Conservation (phyloP, 2,888 invertebrate genomes). For the Tanypteryx hageni region DNA sequence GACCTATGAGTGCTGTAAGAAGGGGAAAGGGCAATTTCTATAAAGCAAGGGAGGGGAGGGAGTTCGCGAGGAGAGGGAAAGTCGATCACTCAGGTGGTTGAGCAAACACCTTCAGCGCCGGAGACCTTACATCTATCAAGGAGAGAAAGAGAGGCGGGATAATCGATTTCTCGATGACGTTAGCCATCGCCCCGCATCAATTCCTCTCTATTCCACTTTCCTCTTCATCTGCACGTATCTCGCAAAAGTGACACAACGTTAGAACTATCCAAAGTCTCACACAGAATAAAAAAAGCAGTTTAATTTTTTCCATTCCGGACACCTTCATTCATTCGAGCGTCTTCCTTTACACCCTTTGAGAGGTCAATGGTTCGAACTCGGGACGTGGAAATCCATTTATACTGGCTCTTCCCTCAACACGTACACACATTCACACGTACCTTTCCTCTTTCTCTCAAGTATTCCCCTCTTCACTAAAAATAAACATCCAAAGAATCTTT, state of each 20-base stretch:
- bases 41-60: neutral
- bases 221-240: neutral
- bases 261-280: neutral
- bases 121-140: slow-evolving; percentile 16
- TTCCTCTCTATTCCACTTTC: neutral
- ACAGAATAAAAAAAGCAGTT: neutral
- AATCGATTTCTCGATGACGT: neutral
- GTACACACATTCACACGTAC: too few relatives aligned
- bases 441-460: too few relatives aligned
- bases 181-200: neutral
- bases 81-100: slow-evolving; percentile 18
- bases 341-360: neutral
- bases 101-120: slow-evolving; percentile 28
- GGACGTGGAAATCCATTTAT: neutral
- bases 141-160: neutral
- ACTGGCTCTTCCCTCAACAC: too few relatives aligned
- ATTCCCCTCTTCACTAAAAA: too few relatives aligned
- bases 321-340: neutral
- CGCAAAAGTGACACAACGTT: neutral
- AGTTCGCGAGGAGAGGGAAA: neutral
- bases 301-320: neutral
- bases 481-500: neutral
- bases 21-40: neutral
- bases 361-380: neutral
- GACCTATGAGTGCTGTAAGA: too few relatives aligned